These are phyloP conservation scores for Pteromalus puparum DNA, from an alignment of 1,140 invertebrate species.

Conservation along the genomic window DNA sequence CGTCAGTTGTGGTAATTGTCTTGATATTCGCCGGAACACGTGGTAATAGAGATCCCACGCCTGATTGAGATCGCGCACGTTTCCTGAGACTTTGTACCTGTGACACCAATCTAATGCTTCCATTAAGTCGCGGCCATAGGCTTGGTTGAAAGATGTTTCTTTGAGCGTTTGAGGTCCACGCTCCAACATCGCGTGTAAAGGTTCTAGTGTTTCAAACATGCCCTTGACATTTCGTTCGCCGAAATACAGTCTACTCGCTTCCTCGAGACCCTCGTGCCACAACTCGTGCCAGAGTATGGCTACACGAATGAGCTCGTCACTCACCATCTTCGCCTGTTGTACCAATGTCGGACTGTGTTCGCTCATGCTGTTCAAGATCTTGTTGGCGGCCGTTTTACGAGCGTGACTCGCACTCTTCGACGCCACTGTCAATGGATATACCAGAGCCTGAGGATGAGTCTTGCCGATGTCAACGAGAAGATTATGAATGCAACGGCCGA, in stretches of 20 bases:
- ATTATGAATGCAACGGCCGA: constrained; percentile 93
- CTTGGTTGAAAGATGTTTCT: constrained; percentile 97
- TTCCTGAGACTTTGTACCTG: constrained; percentile 88
- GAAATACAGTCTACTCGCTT: constrained; percentile 96
- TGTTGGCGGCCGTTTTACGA: constrained; percentile 93
- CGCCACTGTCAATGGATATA: constrained; percentile 98
- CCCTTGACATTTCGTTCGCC: constrained; percentile 95
- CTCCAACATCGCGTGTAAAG: constrained; percentile 95
- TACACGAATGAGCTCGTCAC: constrained; percentile 97
- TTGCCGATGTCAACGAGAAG: constrained; percentile 96
- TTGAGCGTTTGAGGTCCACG: constrained; percentile 96
- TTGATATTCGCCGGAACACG: constrained; percentile 95
- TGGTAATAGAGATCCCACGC: constrained; percentile 99
- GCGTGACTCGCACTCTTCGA: constrained; percentile 93
- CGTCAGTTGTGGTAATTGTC: constrained; percentile 93
- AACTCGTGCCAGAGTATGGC: constrained; percentile 99
- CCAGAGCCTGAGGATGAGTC: constrained; percentile 90
- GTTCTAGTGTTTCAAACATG: constrained; percentile 97
- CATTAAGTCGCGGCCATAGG: constrained; percentile 94
- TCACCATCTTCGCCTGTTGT: constrained; percentile 94
- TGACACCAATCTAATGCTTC: constrained; percentile 97
- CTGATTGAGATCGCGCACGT: constrained; percentile 94
- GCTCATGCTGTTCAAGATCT: constrained; percentile 96
- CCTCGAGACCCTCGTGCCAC: constrained; percentile 99
- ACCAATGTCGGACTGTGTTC: constrained; percentile 95